Conservation (phyloP, 2,888 invertebrate genomes). For the Rosalia funebris region DNA sequence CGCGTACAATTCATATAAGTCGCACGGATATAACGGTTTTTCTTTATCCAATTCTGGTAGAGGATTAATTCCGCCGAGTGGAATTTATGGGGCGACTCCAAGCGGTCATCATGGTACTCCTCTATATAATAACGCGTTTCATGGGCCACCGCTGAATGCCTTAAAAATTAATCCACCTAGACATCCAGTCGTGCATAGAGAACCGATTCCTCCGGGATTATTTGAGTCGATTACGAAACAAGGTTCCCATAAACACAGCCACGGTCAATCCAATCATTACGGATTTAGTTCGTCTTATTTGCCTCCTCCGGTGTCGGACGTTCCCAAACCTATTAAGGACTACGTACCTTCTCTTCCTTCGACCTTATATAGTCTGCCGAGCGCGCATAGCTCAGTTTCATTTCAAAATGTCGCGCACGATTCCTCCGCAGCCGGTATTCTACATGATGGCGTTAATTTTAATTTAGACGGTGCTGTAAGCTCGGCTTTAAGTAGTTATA, state of each 20-base stretch:
- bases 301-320: constrained; percentile 72
- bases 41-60: constrained; percentile 48
- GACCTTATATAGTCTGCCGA: constrained; percentile 67
- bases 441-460: constrained; percentile 42
- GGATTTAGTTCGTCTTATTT: constrained; percentile 66
- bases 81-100: constrained; percentile 71
- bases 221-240: constrained; percentile 74
- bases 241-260: constrained; percentile 70
- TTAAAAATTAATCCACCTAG: constrained; percentile 61
- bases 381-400: constrained; percentile 63
- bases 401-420: constrained; percentile 63
- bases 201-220: constrained; percentile 78
- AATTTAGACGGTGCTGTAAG: constrained; percentile 44
- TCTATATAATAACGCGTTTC: constrained; percentile 48
- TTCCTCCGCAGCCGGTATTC: constrained; percentile 50
- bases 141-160: constrained; percentile 34
- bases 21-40: constrained; percentile 40
- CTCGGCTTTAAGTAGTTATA: constrained; percentile 66
- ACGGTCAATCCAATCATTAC: too few relatives aligned
- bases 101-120: constrained; percentile 65
- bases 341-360: constrained; percentile 65
- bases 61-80: constrained; percentile 71
- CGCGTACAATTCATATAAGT: constrained; percentile 30
- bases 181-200: constrained; percentile 77
- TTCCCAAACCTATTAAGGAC: constrained; percentile 56